Base-by-base conservation (phyloP, 2,888 invertebrate genomes). In the Peribatodes rhomboidaria region DNA sequence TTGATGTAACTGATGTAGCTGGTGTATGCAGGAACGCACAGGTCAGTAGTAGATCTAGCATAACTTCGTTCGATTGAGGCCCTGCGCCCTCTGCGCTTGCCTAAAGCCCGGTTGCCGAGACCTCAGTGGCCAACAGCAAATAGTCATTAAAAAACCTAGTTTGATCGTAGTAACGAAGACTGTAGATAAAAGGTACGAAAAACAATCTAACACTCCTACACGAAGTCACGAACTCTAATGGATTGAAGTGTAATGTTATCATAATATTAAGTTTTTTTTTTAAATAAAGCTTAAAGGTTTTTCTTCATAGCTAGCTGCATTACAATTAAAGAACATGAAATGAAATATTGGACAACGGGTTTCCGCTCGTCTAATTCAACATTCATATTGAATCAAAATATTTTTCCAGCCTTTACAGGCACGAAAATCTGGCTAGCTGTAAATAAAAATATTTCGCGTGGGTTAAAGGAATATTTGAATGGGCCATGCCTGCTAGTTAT, bases 311-410 rank as follows among this genome's bases (percentile, higher is more conserved):
- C n/a, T 11, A 37, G 20, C 44, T 8, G 31, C 31, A 31, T 49
- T 31, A 49, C 14, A 49, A 49, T 49, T 33, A 33, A 33, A 31
- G 10, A 2, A 16, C 10, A 16, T 16, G 49, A 49, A 16, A 49
- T 49, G 2, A 33, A 49, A 33, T 49, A 33, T 49, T 49, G 33
- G 16, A 33, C 49, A 49, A 49, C 31, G 13, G 27, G 9, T n/a
- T 27, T 31, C 14, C 49, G 31, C 16, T 33, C 33, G 31, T 49
- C 16, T 16, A 33, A 49, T 16, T 49, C 49, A 33, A 33, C 49
- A 49, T 31, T 33, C 46, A 11, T 4, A 11, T 14, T 14, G 46
- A 14, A 14, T 33, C 16, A 33, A 16, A 33, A 33, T 49, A 33
- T 49, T 33, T 33, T 16, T 33, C 9, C 27, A 27, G 13, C 2